These are phyloP conservation scores for Epinotia demarniana DNA, from an alignment of 2,888 invertebrate species.

Conservation along the genomic window DNA sequence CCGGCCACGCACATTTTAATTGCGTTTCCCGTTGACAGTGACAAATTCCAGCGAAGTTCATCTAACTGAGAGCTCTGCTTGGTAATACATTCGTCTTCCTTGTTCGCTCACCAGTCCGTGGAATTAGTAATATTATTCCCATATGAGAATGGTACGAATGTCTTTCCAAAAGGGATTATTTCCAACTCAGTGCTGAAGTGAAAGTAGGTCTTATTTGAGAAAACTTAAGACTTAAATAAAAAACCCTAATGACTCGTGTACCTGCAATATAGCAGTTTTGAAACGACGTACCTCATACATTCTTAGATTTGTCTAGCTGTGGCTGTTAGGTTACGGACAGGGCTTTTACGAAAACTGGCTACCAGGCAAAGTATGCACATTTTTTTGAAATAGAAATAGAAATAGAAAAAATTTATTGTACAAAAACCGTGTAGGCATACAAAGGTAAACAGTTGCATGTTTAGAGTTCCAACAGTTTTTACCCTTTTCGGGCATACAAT, in stretches of 20 bases:
- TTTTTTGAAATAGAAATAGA: too few species aligned
- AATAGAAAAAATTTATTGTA: too few species aligned
- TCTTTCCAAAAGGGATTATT: background rate
- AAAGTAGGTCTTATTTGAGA: background rate
- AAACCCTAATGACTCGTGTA: too few species aligned
- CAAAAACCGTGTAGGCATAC: too few species aligned
- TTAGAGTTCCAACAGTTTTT: too few species aligned
- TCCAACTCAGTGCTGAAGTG: background rate
- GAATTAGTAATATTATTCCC: background rate
- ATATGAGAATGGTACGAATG: background rate
- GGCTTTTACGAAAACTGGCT: background rate
- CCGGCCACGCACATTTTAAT: constrained; percentile 21
- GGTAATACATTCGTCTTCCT: constrained; percentile 17
- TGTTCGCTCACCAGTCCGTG: constrained; percentile 10
- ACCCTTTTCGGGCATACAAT: too few species aligned
- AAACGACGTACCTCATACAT: background rate
- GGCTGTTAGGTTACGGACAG: background rate
- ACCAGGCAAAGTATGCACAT: background rate
- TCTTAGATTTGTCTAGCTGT: background rate
- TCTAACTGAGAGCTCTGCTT: constrained; percentile 7
- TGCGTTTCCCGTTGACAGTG: constrained; percentile 18
- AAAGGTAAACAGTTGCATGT: too few species aligned
- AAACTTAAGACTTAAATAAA: background rate
- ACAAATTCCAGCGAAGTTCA: constrained; percentile 27
- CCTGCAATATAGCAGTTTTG: background rate